Percentiles rank a stretch among this genome's conserved stretches.
Evolutionary conservation across 1,140 invertebrate genomes (phyloP).

Genomic region (Lasioglossum baleicum): DNA sequence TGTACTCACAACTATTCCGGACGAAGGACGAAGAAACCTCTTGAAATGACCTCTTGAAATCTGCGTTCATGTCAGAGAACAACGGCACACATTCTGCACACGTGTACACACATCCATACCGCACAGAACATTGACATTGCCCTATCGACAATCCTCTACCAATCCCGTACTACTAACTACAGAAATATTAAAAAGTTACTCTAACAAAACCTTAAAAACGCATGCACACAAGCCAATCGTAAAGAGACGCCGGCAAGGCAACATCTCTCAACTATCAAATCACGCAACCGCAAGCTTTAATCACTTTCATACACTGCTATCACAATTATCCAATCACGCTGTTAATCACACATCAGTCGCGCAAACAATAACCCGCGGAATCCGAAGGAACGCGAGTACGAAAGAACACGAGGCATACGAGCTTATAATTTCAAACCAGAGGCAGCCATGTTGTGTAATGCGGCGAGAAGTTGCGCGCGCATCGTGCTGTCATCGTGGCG

Average conservation of each 20-base stretch:
- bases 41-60: too few species aligned
- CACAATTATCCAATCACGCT: background rate
- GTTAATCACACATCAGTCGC: too few species aligned
- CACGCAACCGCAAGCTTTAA: background rate
- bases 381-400: background rate
- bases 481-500: background rate
- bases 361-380: background rate
- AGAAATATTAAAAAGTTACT: background rate
- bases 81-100: too few species aligned
- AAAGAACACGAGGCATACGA: too few species aligned
- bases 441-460: background rate
- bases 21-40: background rate
- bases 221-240: background rate
- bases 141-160: too few species aligned
- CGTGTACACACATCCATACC: too few species aligned
- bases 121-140: too few species aligned
- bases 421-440: background rate
- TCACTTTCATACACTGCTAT: background rate
- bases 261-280: background rate
- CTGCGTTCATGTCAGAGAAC: too few species aligned
- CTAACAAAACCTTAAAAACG: background rate
- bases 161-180: background rate
- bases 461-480: conserved; percentile 27
- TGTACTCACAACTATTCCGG: background rate
- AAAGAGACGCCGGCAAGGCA: background rate